phyloP scores from a whole-genome alignment of 2,797 vertebrate species.

The Pelobates cultripes region DNA sequence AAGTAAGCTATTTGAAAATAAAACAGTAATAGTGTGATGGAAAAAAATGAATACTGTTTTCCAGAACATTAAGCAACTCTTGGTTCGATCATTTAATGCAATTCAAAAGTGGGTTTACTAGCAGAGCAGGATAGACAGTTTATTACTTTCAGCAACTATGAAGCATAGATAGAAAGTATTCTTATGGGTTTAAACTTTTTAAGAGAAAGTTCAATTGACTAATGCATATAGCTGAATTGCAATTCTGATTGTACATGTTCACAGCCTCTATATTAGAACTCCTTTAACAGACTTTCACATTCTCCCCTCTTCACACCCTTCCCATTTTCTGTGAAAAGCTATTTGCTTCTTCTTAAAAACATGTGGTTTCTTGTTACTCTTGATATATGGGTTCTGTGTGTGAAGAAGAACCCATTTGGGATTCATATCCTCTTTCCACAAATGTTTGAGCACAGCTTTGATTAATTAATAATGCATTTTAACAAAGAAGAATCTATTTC shows the following conservation, averaged over 20 bases:
- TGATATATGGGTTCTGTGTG: conserved; percentile 13
- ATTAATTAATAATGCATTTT: conserved; percentile 41
- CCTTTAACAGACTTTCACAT: not conserved
- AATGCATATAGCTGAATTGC: conserved; percentile 13
- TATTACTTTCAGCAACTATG: conserved; percentile 19
- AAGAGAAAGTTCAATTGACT: not conserved
- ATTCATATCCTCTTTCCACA: conserved; percentile 23
- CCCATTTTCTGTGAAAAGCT: conserved; percentile 14
- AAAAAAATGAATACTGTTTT: too few relatives aligned
- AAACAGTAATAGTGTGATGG: too few relatives aligned
- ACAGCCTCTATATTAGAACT: not conserved
- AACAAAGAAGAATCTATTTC: not conserved
- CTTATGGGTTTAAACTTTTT: not conserved
- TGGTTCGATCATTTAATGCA: too few relatives aligned
- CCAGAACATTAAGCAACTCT: too few relatives aligned
- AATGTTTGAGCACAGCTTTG: conserved; percentile 34
- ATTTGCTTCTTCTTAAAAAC: conserved; percentile 26
- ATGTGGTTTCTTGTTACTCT: conserved; percentile 12
- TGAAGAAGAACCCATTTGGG: conserved; percentile 29
- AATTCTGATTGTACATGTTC: conserved; percentile 18
- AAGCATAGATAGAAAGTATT: conserved; percentile 12
- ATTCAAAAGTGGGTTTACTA: too few relatives aligned
- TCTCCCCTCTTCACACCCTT: too few relatives aligned
- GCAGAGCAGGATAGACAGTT: not conserved
- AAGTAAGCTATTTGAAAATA: too few relatives aligned